Evolutionary conservation across 2,113 vertebrate genomes (phyloP), one percentile per base, ranked within the genome.

Genomic region (Cyanoramphus novaezelandiae): DNA sequence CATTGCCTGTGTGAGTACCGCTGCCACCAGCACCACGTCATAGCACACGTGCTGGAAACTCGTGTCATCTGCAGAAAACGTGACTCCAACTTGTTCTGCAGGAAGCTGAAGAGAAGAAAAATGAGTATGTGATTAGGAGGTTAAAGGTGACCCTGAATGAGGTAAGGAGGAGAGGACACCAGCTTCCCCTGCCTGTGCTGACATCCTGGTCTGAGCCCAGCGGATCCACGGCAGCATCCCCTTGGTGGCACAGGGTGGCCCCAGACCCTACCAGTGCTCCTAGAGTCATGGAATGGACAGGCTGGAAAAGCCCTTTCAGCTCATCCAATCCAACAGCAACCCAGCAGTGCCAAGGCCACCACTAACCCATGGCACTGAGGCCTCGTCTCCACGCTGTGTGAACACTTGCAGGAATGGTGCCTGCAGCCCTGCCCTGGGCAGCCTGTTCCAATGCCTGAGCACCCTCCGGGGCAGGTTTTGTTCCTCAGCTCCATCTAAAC

Each of bases 1-100:
- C n/a, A 37, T 99, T 65, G 76, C 94, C 89, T 99, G 98, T 70
- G 99, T 99, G 96, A 99, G 99, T 99, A 97, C 49, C 49, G 90
- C 65, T 19, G 27, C 69, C 13, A 2, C 24, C 5, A 29, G 59
- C 82, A 21, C 68, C 78, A 5, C 14, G 31, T 27, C 69, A 37
- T 91, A 28, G 70, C 90, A 10, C 5, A 1, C 3, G n/a, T 2
- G 0, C 29, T 57, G 81, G 59, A 49, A 78, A 35, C 55, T 53
- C 1, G 0, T 21, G 68, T 27, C 62, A 28, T 13, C 77, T 11
- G 5, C 33, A 4, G 65, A 19, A 68, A 91, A n/a, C 2, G 35
- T 93, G 87, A 93, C 90, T 49, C 83, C 62, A 21, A 44, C 94
- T 47, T 90, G 68, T 68, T 72, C 92, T 82, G 75, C 95, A 99